Conservation (phyloP, 2,797 vertebrate species). For the Characodon lateralis region DNA sequence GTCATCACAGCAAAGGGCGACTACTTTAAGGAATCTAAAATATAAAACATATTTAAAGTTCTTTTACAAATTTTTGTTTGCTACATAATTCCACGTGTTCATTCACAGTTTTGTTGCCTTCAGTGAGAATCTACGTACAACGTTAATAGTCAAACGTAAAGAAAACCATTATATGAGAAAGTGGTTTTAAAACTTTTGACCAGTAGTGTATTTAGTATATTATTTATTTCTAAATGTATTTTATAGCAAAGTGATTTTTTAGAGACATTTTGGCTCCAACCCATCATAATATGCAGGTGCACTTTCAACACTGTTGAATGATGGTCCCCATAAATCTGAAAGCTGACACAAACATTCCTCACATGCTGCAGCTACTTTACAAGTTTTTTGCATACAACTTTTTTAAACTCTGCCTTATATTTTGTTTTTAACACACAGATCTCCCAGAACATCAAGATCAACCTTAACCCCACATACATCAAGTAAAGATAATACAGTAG, state of each 20-base stretch:
- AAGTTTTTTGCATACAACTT: not conserved
- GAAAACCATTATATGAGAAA: no score
- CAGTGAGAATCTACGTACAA: no score
- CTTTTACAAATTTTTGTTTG: no score
- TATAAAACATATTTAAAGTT: no score
- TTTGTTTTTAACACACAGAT: not conserved
- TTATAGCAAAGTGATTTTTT: not conserved
- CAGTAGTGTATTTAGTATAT: no score
- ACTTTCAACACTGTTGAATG: conserved; percentile 18
- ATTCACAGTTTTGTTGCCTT: no score
- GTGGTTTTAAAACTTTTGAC: no score
- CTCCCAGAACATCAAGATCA: conserved; percentile 10
- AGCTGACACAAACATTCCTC: conserved; percentile 38
- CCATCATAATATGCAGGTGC: conserved; percentile 1
- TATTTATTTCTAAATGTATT: no score
- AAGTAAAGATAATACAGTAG: not conserved
- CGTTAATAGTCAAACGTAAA: no score
- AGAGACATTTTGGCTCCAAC: conserved; percentile 11
- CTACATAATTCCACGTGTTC: no score
- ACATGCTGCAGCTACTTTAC: conserved; percentile 25
- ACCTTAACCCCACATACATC: not conserved
- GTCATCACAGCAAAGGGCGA: no score
- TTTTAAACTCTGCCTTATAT: not conserved
- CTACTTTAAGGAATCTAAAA: no score
- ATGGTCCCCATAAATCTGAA: conserved; percentile 31